Conservation (phyloP, 2,113 vertebrate species). For the Perca fluviatilis region DNA sequence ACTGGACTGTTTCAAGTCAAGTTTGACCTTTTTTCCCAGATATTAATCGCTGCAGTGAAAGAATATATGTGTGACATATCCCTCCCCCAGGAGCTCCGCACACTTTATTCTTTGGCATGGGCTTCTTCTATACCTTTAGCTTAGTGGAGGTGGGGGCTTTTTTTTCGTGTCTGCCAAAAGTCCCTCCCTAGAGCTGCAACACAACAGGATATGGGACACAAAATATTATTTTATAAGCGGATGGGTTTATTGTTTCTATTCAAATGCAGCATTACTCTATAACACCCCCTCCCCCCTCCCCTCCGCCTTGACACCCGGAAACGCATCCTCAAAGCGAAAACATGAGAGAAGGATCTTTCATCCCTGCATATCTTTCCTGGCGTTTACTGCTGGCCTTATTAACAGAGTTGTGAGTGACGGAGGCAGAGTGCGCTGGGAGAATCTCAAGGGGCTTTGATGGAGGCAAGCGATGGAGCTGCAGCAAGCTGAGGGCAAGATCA, state of each 20-base stretch:
- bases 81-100: conserved; percentile 72
- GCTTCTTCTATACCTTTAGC: conserved; percentile 58
- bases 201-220: conserved; percentile 73
- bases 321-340: conserved; percentile 77
- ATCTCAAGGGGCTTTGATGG: conserved; percentile 75
- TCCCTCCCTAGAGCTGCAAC: conserved; percentile 63
- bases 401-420: conserved; percentile 81
- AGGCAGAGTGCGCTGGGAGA: conserved; percentile 66
- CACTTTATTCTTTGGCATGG: conserved; percentile 70
- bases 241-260: conserved; percentile 81
- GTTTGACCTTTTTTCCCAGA: conserved; percentile 84
- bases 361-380: conserved; percentile 78
- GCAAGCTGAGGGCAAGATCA: conserved; percentile 70
- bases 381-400: conserved; percentile 84
- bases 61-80: conserved; percentile 80
- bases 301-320: conserved; percentile 66
- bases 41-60: conserved; percentile 83
- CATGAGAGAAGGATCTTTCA: conserved; percentile 79
- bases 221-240: conserved; percentile 80
- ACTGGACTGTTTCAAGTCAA: conserved; percentile 81
- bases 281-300: conserved; percentile 32
- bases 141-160: conserved; percentile 28
- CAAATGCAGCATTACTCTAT: conserved; percentile 74
- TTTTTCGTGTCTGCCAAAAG: conserved; percentile 53
- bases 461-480: conserved; percentile 64